phyloP scores from a whole-genome alignment of 2,113 vertebrate species.

The Gnathonemus longibarbis region DNA sequence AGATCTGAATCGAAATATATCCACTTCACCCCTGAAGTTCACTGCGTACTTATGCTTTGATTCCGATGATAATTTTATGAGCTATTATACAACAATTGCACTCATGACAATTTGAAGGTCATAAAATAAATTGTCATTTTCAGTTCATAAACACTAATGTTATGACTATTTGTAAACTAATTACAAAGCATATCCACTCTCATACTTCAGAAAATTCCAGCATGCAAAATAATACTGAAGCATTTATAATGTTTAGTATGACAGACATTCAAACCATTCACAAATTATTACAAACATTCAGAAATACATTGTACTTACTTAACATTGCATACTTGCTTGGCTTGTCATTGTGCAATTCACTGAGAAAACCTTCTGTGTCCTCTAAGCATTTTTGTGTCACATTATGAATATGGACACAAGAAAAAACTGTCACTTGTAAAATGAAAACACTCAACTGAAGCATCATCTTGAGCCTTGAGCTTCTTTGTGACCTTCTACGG shows the following conservation, averaged over 20 bases:
- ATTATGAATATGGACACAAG: conserved; percentile 28
- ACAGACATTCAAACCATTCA: not conserved
- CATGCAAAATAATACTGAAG: not conserved
- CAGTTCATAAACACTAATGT: not conserved
- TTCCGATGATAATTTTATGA: not conserved
- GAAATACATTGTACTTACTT: conserved; percentile 62
- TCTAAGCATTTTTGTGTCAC: conserved; percentile 56
- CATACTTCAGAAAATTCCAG: not conserved
- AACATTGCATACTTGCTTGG: conserved; percentile 66
- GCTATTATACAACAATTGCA: not conserved
- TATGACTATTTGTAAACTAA: not conserved
- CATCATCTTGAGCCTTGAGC: conserved; percentile 42
- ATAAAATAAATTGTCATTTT: not conserved
- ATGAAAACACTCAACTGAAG: conserved; percentile 15
- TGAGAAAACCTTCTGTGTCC: conserved; percentile 61
- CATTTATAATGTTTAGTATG: not conserved
- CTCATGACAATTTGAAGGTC: not conserved
- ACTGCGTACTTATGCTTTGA: not conserved
- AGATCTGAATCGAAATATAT: not conserved
- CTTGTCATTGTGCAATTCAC: conserved; percentile 59
- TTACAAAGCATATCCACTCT: not conserved
- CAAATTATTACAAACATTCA: not conserved
- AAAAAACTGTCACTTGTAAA: conserved; percentile 15
- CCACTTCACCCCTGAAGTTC: not conserved
- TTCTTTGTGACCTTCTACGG: not conserved